Evolutionary conservation across 1,140 invertebrate species (phyloP), one percentile per base, ranked within the genome.

Genomic region (Muscidifurax raptorellus): DNA sequence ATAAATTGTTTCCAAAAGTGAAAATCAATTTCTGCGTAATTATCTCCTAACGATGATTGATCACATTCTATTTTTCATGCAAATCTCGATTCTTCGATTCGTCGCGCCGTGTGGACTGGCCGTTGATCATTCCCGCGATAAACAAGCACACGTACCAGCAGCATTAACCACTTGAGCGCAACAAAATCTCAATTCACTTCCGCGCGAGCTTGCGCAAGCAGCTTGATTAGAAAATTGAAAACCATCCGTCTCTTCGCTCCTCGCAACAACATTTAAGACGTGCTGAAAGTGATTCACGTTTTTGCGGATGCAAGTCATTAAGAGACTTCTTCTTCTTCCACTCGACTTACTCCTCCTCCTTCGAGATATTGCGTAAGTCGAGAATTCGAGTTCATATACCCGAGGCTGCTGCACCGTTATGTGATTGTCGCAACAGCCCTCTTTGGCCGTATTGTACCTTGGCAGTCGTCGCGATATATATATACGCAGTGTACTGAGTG

Each of bases 241-340:
- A 80, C 69, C 79, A 80, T 80, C 36, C 22, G 10, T 28, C 10
- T 27, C 2, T 13, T 76, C 18, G 75, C 66, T 83, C 18, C 36
- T 52, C 10, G 2, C 13, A 3, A 15, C 25, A 28, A 27, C 22
- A 28, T 13, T 28, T 6, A 69, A 59, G 52, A 59, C 52, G 18
- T 2, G 44, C 12, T 27, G 18, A 69, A 69, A 5, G 28, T 69
- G 67, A 13, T 69, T 69, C 27, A 69, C 13, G 13, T 32, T 74
- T 74, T 74, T 22, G 28, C 72, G 88, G 87, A 87, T 88, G 85
- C 77, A 72, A 87, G 86, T 86, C 86, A 87, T 88, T 86, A 87
- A 18, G 47, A 83, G 28, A 59, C 36, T 76, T 27, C 69, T 59
- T 59, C 52, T 59, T 59, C 18, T n/a, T 59, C 22, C 4, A 22